Evolutionary conservation across 2,797 vertebrate genomes (phyloP).

Genomic region (Peromyscus nudipes): DNA sequence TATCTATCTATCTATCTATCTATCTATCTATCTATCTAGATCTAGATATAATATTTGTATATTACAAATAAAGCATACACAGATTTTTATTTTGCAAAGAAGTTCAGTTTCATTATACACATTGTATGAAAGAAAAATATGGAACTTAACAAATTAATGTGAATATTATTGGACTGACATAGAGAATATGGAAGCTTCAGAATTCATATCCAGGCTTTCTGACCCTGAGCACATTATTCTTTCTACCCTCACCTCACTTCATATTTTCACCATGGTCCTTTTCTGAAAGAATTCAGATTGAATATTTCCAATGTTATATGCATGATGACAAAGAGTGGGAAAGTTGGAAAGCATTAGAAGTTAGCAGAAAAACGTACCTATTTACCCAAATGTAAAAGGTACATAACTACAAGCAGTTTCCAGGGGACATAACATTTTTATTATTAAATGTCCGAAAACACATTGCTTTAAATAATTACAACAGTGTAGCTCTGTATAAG

Average conservation of each 20-base stretch:
- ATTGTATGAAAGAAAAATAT: not conserved
- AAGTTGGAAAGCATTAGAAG: not conserved
- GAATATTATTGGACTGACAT: not conserved
- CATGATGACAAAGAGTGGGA: not conserved
- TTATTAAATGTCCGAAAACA: not conserved
- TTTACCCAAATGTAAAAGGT: not conserved
- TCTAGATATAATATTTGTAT: not conserved
- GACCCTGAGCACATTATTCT: accelerated
- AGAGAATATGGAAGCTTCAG: accelerated
- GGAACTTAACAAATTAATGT: not conserved
- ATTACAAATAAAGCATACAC: not conserved
- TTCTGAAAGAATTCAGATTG: not conserved
- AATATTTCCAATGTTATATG: not conserved
- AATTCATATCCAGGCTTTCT: not conserved
- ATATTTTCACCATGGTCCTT: not conserved
- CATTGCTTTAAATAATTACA: not conserved
- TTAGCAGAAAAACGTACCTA: not conserved
- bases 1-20: too few relatives aligned
- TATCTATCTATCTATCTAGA: too few relatives aligned
- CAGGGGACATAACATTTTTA: not conserved
- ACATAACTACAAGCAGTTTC: too few relatives aligned
- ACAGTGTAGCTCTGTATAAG: not conserved
- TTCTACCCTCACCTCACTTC: not conserved
- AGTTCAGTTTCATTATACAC: not conserved
- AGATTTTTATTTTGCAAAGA: not conserved